Percentiles rank a stretch among this genome's conserved stretches.
phyloP scores from a whole-genome alignment of 2,113 vertebrate genomes.

The Engraulis encrasicolus region DNA sequence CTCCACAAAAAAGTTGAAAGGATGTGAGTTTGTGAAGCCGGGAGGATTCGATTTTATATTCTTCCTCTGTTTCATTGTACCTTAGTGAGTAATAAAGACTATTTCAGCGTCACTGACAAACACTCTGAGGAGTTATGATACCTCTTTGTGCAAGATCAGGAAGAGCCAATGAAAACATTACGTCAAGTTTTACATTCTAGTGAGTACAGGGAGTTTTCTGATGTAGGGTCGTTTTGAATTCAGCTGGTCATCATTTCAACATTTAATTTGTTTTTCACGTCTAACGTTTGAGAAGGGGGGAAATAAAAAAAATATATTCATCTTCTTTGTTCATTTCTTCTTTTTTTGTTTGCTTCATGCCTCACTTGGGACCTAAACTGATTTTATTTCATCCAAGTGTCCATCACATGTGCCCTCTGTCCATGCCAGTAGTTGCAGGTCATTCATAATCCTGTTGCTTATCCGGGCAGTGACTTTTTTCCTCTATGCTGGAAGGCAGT shows the following conservation, averaged over 20 bases:
- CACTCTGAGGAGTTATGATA: neutral
- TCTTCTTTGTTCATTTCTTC: neutral
- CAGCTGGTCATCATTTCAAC: neutral
- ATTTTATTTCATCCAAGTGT: neutral
- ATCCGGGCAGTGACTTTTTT: neutral
- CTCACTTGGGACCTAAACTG: neutral
- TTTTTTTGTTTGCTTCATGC: neutral
- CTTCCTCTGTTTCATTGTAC: neutral
- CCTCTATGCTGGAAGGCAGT: neutral
- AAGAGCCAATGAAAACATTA: neutral
- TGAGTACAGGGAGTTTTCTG: neutral
- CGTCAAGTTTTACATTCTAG: neutral
- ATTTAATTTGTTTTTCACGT: neutral
- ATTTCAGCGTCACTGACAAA: neutral
- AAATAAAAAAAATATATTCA: neutral
- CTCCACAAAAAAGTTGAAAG: neutral
- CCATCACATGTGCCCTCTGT: neutral
- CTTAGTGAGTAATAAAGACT: neutral
- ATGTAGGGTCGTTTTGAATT: neutral
- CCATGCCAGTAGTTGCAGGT: neutral
- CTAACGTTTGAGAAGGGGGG: too few species aligned
- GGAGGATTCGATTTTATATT: neutral
- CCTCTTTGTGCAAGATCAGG: neutral
- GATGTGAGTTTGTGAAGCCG: conserved; percentile 11
- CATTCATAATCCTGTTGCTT: conserved; percentile 22